Conservation (phyloP, 2,113 vertebrate species). For the Seriola aureovittata region DNA sequence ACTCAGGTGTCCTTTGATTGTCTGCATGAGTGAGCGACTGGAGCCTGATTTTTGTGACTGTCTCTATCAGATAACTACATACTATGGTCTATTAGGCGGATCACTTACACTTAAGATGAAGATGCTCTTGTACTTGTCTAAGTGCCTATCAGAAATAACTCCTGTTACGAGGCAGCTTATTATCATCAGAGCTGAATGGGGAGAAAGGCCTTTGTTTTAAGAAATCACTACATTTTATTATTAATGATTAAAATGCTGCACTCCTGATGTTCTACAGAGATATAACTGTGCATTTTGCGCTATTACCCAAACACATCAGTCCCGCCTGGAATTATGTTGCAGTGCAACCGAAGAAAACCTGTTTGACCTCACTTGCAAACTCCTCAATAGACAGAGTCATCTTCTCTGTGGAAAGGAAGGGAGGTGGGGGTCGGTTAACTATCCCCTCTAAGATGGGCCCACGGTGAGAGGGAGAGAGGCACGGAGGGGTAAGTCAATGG, state of each 20-base stretch:
- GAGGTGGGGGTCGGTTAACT: slow-evolving; percentile 68
- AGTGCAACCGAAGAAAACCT: slow-evolving; percentile 49
- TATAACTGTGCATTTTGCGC: slow-evolving; percentile 8
- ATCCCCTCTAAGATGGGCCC: slow-evolving; percentile 68
- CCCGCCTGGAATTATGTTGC: slow-evolving; percentile 37
- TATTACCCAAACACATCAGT: slow-evolving; percentile 26
- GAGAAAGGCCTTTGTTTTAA: slow-evolving; percentile 28
- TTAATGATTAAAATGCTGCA: slow-evolving; percentile 23
- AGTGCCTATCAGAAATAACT: slow-evolving; percentile 68
- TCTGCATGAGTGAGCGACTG: slow-evolving; percentile 65
- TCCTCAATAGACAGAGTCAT: slow-evolving; percentile 72
- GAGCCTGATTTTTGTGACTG: slow-evolving; percentile 67
- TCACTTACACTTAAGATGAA: slow-evolving; percentile 73
- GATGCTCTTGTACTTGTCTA: slow-evolving; percentile 59
- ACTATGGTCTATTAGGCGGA: slow-evolving; percentile 68
- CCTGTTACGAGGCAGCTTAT: slow-evolving; percentile 56
- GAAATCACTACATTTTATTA: slow-evolving; percentile 30
- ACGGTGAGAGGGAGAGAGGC: slow-evolving; percentile 71
- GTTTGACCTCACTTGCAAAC: slow-evolving; percentile 70
- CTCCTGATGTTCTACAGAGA: neutral
- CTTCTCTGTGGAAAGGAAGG: slow-evolving; percentile 58
- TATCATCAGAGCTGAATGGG: slow-evolving; percentile 50
- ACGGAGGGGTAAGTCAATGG: slow-evolving; percentile 81
- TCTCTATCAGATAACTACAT: slow-evolving; percentile 73
- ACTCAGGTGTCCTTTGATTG: slow-evolving; percentile 76